phyloP scores from a whole-genome alignment of 1,140 invertebrate genomes.

The Rhyacophila brunnea region DNA sequence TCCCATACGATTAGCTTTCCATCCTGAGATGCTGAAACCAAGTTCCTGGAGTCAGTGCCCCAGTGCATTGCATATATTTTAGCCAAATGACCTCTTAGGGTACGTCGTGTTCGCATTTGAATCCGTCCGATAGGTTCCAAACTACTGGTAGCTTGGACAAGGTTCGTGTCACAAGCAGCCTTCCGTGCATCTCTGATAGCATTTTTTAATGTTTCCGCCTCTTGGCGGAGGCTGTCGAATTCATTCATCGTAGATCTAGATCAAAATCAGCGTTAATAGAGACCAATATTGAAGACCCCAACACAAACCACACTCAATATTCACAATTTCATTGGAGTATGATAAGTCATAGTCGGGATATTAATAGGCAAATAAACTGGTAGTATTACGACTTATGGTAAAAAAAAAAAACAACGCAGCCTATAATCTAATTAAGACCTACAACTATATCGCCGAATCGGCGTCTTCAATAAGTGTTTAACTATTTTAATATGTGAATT shows the following conservation, averaged over 20 bases:
- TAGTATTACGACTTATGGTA: background rate
- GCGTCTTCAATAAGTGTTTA: background rate
- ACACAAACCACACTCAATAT: background rate
- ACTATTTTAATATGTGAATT: background rate
- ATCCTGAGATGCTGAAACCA: constrained; percentile 89
- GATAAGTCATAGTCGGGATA: background rate
- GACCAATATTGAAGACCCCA: no score
- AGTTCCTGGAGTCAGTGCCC: constrained; percentile 89
- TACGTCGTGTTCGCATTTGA: constrained; percentile 92
- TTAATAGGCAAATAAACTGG: background rate
- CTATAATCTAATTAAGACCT: background rate
- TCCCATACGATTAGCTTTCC: constrained; percentile 95
- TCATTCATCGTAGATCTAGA: constrained; percentile 75
- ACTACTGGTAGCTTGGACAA: constrained; percentile 80
- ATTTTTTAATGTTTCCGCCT: constrained; percentile 97
- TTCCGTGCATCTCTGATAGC: constrained; percentile 94
- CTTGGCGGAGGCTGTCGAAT: constrained; percentile 91
- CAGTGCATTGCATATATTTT: constrained; percentile 98
- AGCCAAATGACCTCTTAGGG: constrained; percentile 87
- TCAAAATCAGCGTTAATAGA: constrained; percentile 18
- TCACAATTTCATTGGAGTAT: background rate
- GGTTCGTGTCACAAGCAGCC: constrained; percentile 87
- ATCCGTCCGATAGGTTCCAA: constrained; percentile 91
- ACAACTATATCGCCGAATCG: background rate
- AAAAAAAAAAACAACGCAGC: background rate